A percentile compares a stretch with the other conserved stretches of the same genome.
Conservation (phyloP, 2,113 vertebrate species). For the Trichechus manatus region DNA sequence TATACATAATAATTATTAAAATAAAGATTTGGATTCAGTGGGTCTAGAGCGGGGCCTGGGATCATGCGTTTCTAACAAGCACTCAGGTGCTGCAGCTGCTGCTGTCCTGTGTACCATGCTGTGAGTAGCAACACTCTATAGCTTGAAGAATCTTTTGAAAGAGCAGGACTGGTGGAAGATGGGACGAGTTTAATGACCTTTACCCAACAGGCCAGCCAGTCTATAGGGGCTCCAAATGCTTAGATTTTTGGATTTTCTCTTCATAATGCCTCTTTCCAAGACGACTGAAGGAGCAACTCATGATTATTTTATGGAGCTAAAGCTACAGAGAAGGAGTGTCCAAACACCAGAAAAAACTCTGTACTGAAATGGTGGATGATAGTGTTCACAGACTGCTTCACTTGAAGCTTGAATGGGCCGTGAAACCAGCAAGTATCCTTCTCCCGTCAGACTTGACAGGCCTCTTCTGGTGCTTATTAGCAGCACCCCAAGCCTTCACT, state of each 20-base stretch:
- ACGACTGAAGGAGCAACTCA: not conserved
- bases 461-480: not conserved
- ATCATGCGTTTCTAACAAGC: too few relatives aligned
- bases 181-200: not conserved
- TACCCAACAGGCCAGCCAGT: not conserved
- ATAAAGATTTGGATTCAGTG: not conserved
- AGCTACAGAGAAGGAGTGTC: not conserved
- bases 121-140: not conserved
- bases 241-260: constrained; percentile 4
- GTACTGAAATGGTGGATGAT: not conserved
- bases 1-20: not conserved
- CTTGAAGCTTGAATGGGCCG: not conserved
- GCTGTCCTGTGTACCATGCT: fast-evolving
- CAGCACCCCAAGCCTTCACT: not conserved
- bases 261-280: not conserved
- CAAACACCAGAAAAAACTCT: not conserved
- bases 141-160: not conserved
- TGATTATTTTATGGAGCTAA: not conserved
- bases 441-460: not conserved
- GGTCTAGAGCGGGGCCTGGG: not conserved
- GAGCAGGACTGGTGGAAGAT: not conserved
- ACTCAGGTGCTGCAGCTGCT: too few relatives aligned
- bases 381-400: not conserved
- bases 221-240: not conserved
- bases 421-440: not conserved